phyloP scores from a whole-genome alignment of 2,888 invertebrate species.

The Mythimna ferrago region DNA sequence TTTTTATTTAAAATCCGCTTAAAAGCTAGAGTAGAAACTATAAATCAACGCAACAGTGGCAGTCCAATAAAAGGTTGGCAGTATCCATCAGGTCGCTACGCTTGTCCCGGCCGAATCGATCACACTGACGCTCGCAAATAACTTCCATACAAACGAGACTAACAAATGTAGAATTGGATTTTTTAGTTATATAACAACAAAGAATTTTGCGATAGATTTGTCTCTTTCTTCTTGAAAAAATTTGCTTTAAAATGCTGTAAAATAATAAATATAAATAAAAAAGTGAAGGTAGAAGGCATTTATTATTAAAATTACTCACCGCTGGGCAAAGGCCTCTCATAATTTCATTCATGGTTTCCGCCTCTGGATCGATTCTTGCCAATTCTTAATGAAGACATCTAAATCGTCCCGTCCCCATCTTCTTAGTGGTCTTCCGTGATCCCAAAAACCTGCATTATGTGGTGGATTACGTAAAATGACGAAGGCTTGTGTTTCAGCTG shows the following conservation, averaged over 20 bases:
- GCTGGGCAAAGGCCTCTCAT: too few species aligned
- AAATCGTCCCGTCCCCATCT: too few species aligned
- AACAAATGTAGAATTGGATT: conserved; percentile 18
- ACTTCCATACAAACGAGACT: conserved; percentile 23
- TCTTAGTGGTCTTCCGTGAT: too few species aligned
- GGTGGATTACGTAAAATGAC: too few species aligned
- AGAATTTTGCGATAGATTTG: not conserved
- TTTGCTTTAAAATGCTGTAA: not conserved
- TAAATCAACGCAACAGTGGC: conserved; percentile 59
- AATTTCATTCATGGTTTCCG: too few species aligned
- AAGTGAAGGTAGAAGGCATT: too few species aligned
- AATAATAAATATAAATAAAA: not conserved
- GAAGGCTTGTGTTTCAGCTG: too few species aligned
- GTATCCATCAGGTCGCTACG: conserved; percentile 61
- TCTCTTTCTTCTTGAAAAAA: not conserved
- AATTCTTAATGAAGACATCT: too few species aligned
- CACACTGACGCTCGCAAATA: conserved; percentile 53
- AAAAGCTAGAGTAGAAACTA: conserved; percentile 34
- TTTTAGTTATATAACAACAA: conserved; percentile 8
- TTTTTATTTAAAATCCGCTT: not conserved
- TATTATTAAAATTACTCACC: too few species aligned
- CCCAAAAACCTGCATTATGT: too few species aligned
- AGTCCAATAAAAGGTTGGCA: conserved; percentile 65
- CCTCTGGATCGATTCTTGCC: too few species aligned
- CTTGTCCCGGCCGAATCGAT: conserved; percentile 56